phyloP scores from a whole-genome alignment of 2,113 vertebrate genomes.

The Fukomys damarensis region DNA sequence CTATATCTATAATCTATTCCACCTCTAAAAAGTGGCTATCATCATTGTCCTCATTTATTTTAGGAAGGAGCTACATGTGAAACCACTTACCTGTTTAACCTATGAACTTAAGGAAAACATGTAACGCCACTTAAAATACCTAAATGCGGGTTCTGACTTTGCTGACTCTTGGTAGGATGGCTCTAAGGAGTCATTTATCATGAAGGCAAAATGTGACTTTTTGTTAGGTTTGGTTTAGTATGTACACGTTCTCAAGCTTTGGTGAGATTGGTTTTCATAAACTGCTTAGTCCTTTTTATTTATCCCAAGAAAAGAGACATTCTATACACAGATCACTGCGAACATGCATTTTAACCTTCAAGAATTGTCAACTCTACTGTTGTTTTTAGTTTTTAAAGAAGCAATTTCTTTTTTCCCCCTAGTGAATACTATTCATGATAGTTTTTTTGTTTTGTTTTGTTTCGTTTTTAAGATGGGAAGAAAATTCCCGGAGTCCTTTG shows the following conservation, averaged over 20 bases:
- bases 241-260: background rate
- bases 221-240: slow-evolving; percentile 16
- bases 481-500: background rate
- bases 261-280: background rate
- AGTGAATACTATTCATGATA: background rate
- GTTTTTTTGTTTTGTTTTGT: background rate
- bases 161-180: background rate
- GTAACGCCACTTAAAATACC: slow-evolving; percentile 69
- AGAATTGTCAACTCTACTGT: background rate
- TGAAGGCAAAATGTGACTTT: background rate
- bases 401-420: background rate
- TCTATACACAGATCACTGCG: fast-evolving
- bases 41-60: slow-evolving; percentile 76
- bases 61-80: slow-evolving; percentile 77
- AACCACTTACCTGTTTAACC: slow-evolving; percentile 89
- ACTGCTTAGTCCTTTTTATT: background rate
- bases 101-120: slow-evolving; percentile 77
- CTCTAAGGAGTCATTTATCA: background rate
- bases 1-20: no score
- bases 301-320: background rate
- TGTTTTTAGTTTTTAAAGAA: background rate
- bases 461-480: background rate
- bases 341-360: background rate
- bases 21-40: slow-evolving; percentile 82
- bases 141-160: slow-evolving; percentile 41